A percentile compares a stretch with the other conserved stretches of the same genome.
These are phyloP conservation scores for Sardina pilchardus DNA, from an alignment of 2,113 vertebrate genomes.

Conservation along the genomic window DNA sequence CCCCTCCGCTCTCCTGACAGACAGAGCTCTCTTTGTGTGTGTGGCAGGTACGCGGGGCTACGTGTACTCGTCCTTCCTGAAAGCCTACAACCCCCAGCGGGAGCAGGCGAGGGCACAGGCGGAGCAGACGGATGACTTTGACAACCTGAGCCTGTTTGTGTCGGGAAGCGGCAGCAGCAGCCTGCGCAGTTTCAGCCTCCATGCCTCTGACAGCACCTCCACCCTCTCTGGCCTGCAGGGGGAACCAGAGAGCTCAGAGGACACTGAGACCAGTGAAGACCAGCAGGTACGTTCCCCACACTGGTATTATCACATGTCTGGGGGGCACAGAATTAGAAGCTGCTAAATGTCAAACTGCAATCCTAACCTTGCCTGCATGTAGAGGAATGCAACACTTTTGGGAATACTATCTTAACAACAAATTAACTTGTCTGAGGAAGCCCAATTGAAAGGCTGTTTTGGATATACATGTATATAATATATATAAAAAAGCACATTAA, in stretches of 20 bases:
- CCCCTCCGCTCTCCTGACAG: slow-evolving; percentile 6
- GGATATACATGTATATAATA: no score
- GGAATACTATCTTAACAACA: no score
- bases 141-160: slow-evolving; percentile 91
- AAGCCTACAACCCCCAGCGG: slow-evolving; percentile 85
- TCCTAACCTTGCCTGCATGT: background rate
- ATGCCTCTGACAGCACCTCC: slow-evolving; percentile 69
- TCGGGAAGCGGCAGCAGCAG: slow-evolving; percentile 75
- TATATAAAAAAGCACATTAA: no score
- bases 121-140: slow-evolving; percentile 82
- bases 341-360: background rate
- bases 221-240: slow-evolving; percentile 72
- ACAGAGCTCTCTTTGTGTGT: slow-evolving; percentile 36
- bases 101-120: slow-evolving; percentile 46
- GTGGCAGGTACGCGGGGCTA: slow-evolving; percentile 81
- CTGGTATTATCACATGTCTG: background rate
- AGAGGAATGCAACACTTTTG: no score
- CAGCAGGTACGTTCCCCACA: slow-evolving; percentile 75
- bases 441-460: no score
- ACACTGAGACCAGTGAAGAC: slow-evolving; percentile 60
- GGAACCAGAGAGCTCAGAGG: slow-evolving; percentile 56
- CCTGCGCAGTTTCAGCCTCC: slow-evolving; percentile 64
- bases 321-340: background rate
- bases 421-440: no score
- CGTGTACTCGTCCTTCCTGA: slow-evolving; percentile 93